These are phyloP conservation scores for Metopia argyrocephala DNA, from an alignment of 2,888 invertebrate genomes.

Conservation along the genomic window DNA sequence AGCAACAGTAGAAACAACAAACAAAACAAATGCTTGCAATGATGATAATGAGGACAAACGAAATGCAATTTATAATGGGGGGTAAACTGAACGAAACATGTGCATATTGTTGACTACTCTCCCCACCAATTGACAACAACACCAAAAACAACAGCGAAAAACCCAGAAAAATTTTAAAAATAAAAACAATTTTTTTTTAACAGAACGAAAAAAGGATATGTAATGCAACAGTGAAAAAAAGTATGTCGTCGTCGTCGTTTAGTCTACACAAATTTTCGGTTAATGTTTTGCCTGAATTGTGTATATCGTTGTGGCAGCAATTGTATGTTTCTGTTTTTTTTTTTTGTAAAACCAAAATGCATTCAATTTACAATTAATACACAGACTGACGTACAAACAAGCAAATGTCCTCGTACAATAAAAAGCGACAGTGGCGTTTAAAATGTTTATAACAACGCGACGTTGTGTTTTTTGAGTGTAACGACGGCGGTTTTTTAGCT, in stretches of 20 bases:
- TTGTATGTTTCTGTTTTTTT: not conserved
- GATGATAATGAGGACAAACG: slow-evolving; percentile 42
- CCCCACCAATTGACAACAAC: slow-evolving; percentile 34
- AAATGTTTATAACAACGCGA: slow-evolving; percentile 35
- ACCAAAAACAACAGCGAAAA: slow-evolving; percentile 8
- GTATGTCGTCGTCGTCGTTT: slow-evolving; percentile 39
- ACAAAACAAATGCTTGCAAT: not conserved
- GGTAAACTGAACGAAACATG: slow-evolving; percentile 47
- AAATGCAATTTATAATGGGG: slow-evolving; percentile 50
- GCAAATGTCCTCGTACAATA: not conserved
- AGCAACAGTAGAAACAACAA: not conserved
- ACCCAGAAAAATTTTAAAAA: slow-evolving; percentile 22
- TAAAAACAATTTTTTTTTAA: slow-evolving; percentile 13
- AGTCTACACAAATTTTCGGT: too few species aligned
- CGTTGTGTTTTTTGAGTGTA: slow-evolving; percentile 25
- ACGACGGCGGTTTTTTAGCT: slow-evolving; percentile 52
- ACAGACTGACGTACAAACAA: not conserved
- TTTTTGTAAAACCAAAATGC: not conserved
- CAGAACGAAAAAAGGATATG: slow-evolving; percentile 50
- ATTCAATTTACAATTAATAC: not conserved
- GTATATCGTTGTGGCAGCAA: not conserved
- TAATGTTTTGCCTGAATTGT: not conserved
- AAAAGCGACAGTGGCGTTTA: slow-evolving; percentile 38
- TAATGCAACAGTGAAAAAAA: slow-evolving; percentile 25
- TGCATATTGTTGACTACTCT: slow-evolving; percentile 63